Evolutionary conservation across 2,888 invertebrate genomes (phyloP).

Genomic region (Dioctria linearis): DNA sequence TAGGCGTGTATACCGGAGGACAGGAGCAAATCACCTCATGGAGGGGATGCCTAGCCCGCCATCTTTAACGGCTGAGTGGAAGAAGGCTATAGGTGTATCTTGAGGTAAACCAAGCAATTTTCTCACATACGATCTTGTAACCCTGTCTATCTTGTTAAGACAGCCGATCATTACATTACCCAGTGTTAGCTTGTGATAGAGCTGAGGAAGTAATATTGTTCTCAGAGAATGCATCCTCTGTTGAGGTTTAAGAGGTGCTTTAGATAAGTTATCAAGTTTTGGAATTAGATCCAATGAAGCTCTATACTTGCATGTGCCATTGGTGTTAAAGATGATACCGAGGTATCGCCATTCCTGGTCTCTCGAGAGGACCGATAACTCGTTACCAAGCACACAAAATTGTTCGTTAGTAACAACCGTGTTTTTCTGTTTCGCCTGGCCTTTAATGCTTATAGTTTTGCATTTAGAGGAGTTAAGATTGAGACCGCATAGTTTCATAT

Average conservation of each 20-base stretch:
- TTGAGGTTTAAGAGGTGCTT: slow-evolving; percentile 9
- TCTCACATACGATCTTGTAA: neutral
- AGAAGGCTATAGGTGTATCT: slow-evolving; percentile 4
- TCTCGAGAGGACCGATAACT: neutral
- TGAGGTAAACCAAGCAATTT: slow-evolving; percentile 4
- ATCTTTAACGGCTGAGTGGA: neutral
- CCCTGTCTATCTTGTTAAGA: neutral
- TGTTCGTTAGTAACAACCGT: neutral
- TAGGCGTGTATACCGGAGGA: neutral
- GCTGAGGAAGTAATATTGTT: neutral
- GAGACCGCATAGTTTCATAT: neutral
- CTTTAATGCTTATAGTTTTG: neutral
- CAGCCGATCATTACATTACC: neutral
- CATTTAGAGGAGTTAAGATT: neutral
- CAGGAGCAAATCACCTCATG: neutral
- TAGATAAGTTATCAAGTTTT: neutral
- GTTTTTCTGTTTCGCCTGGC: slow-evolving; percentile 15
- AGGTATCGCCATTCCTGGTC: neutral
- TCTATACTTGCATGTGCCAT: neutral
- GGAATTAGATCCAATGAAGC: neutral
- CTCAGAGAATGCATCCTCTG: neutral
- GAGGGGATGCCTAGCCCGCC: slow-evolving; percentile 4
- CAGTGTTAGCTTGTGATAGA: slow-evolving; percentile 1
- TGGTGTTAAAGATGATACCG: neutral
- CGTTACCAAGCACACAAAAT: neutral